Base-by-base conservation (phyloP, 2,888 invertebrate genomes). In the Tachystola acroxantha region DNA sequence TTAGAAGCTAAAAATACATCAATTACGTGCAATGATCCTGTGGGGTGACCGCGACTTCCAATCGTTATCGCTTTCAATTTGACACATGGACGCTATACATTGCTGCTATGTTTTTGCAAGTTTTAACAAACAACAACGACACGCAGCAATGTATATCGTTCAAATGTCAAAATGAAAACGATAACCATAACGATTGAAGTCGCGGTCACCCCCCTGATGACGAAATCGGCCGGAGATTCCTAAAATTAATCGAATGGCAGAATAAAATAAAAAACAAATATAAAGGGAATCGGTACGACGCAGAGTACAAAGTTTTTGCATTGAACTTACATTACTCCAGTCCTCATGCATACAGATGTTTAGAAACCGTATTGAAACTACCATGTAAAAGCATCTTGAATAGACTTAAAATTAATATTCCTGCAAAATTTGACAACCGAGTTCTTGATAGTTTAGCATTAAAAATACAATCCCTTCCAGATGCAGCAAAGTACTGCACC, bases 401-500 rank as follows among this genome's bases (percentile, higher is more conserved):
- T 25, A 46, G 42, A 25, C 37, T 41, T 14, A 4, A 13, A 1
- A 32, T 45, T 4, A 45, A 45, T 2, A 25, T 51, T 2, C 39
- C 47, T 6, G 39, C 51, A 10, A 37, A 51, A 40, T 30, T 50
- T 7, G 42, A 49, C 25, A 38, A 42, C 4, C 13, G 32, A 19
- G 13, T 46, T n/a, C 40, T 54, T 36, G 25, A 32, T 9, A n/a
- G 43, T 27, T 39, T 60, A 6, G 38, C 40, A 31, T 43, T 37
- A 3, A 59, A 53, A 51, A 42, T 53, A 9, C 32, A 32, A 9
- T 30, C 34, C 11, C 55, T 58, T 49, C 39, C 27, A 4, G 41
- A 47, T n/a, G 25, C 20, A 10, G 59, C 57, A 32, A 57, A 45
- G 29, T 40, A 50, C n/a, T 57, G 54, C 25, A 35, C 46, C 29